A percentile compares a stretch with the other conserved stretches of the same genome.
phyloP scores from a whole-genome alignment of 2,113 vertebrate genomes.

The Platysternon megacephalum region DNA sequence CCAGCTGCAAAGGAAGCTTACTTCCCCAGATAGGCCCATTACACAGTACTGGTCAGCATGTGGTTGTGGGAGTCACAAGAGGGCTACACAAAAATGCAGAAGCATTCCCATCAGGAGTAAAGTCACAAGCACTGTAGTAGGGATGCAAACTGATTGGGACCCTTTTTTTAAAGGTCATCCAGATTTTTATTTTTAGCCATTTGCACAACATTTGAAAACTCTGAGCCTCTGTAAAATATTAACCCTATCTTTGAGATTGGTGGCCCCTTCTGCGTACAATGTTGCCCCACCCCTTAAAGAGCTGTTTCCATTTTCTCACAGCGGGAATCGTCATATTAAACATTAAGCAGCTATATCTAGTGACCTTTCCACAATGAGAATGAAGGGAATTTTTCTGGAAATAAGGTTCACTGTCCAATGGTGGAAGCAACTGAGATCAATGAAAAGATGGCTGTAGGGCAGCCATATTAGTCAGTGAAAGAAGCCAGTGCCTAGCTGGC shows the following conservation, averaged over 20 bases:
- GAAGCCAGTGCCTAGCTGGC: neutral
- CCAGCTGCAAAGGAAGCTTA: neutral
- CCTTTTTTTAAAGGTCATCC: neutral
- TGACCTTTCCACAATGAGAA: neutral
- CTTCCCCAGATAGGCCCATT: neutral
- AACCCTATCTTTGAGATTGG: fast-evolving
- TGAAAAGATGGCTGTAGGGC: neutral
- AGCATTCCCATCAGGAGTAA: neutral
- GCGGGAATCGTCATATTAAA: neutral
- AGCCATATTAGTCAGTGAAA: fast-evolving
- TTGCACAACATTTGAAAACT: neutral
- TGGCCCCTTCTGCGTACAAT: neutral
- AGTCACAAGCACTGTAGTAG: neutral
- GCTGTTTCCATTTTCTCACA: neutral
- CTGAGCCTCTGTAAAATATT: neutral
- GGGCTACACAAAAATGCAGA: fast-evolving
- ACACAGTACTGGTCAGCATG: neutral
- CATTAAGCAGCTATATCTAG: neutral
- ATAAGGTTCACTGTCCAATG: neutral
- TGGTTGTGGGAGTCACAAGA: neutral
- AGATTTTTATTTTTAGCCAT: neutral
- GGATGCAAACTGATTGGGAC: neutral
- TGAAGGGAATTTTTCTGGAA: neutral
- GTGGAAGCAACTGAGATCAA: neutral
- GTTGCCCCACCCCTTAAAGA: too few species aligned